These are phyloP conservation scores for Helicoverpa assulta DNA, from an alignment of 2,888 invertebrate species.

Conservation along the genomic window DNA sequence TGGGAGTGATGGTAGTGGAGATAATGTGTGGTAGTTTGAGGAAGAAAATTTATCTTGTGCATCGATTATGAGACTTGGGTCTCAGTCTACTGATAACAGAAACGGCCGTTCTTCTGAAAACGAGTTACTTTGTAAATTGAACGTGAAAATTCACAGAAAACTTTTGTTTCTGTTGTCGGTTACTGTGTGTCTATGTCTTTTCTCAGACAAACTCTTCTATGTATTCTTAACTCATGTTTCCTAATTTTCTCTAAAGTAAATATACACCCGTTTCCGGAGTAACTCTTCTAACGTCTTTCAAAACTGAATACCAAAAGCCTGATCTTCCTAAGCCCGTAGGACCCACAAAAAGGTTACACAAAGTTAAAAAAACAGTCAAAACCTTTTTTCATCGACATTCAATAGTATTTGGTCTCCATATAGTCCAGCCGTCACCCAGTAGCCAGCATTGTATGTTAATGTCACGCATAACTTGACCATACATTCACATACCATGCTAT, in stretches of 20 bases:
- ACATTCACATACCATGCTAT: not conserved
- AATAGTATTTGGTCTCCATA: not conserved
- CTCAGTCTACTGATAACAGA: too few relatives aligned
- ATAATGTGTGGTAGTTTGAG: slow-evolving; percentile 16
- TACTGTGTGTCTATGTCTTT: too few relatives aligned
- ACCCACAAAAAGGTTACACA: not conserved
- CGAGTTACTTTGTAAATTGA: too few relatives aligned
- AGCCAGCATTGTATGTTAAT: slow-evolving; percentile 48
- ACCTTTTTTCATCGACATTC: not conserved
- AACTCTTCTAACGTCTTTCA: not conserved
- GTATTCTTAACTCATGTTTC: too few relatives aligned
- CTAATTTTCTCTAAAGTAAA: too few relatives aligned
- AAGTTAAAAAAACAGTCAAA: not conserved
- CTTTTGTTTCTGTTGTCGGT: too few relatives aligned
- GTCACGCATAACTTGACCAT: slow-evolving; percentile 19
- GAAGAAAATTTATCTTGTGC: not conserved
- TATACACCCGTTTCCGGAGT: too few relatives aligned
- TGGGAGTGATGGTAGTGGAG: slow-evolving; percentile 22
- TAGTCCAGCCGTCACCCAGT: slow-evolving; percentile 24
- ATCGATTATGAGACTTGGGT: too few relatives aligned
- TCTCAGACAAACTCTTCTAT: too few relatives aligned
- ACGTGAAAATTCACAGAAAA: too few relatives aligned
- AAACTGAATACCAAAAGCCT: not conserved
- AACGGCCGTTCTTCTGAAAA: too few relatives aligned
- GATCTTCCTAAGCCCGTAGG: too few relatives aligned